Evolutionary conservation across 2,113 vertebrate genomes (phyloP), one percentile per base, ranked within the genome.

Genomic region (Peucedramus taeniatus): DNA sequence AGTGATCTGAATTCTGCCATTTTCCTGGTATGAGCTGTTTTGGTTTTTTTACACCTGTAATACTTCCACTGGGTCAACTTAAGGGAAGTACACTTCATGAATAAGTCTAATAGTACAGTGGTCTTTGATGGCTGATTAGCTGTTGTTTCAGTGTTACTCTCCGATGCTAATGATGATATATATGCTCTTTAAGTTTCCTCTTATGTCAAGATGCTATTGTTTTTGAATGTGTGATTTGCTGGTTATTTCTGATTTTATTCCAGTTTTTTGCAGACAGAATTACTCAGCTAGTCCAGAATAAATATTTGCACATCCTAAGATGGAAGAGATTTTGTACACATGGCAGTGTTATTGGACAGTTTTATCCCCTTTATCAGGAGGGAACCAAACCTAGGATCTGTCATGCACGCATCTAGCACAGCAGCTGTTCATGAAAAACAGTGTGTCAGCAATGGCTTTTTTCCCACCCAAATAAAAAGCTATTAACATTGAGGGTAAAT

Each of bases 311-410:
- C 50, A 95, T 97, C 97, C 95, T 98, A 76, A 98, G 97, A 79
- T 98, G 98, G 98, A 98, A 97, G 82, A 96, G 93, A 64, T 97
- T 98, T 94, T 98, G 96, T 87, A 96, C 7, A 0, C 91, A 95
- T 6, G 47, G 93, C 75, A 87, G 77, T 44, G 51, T 80, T 86
- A 94, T 96, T 86, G 97, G 98, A 74, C 96, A 97, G 44, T 95
- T 98, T 83, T 98, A 98, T 96, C 97, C 97, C 84, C 81, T 98
- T 54, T 98, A 97, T 90, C 98, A 98, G 97, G 98, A 98, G 97
- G 24, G 87, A 96, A 81, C 13, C 37, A 91, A 80, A 51, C 15
- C 40, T 69, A 26, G 57, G 53, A 44, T 78, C 31, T 76, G 33
- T 18, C 69, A 71, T 0, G 3, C 26, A 31, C 4, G 8, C 50